Percentiles rank a stretch among this genome's conserved stretches.
Evolutionary conservation across 2,888 invertebrate species (phyloP).

Genomic region (Amiota communis): DNA sequence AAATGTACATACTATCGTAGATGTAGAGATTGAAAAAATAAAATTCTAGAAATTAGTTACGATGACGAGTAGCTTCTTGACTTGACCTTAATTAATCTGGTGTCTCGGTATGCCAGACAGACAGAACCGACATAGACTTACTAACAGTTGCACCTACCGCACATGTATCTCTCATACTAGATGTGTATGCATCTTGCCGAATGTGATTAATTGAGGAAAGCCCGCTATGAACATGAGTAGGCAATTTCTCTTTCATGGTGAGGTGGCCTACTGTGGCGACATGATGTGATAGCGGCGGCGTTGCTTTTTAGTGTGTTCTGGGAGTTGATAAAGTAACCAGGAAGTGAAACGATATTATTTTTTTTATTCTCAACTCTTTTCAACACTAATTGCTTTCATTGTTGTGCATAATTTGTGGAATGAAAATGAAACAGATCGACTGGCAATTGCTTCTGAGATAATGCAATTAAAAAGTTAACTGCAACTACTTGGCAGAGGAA

Average conservation of each 20-base stretch:
- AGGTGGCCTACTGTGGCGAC: not conserved
- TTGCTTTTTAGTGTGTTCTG: not conserved
- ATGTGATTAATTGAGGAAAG: slow-evolving; percentile 18
- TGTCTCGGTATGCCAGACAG: slow-evolving; percentile 31
- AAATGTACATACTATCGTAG: not conserved
- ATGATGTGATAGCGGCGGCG: not conserved
- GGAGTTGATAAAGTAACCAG: not conserved
- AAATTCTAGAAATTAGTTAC: slow-evolving; percentile 39
- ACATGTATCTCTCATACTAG: not conserved
- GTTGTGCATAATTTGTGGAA: slow-evolving; percentile 9
- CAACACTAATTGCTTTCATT: slow-evolving; percentile 24
- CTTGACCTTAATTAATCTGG: slow-evolving; percentile 63
- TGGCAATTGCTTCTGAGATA: slow-evolving; percentile 3
- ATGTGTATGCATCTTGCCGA: not conserved
- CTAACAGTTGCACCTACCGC: slow-evolving; percentile 40
- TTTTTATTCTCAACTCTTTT: not conserved
- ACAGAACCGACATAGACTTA: slow-evolving; percentile 40
- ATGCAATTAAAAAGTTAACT: slow-evolving; percentile 24
- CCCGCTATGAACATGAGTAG: slow-evolving; percentile 20
- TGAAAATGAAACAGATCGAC: slow-evolving; percentile 2
- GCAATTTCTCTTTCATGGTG: not conserved
- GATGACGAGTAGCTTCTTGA: slow-evolving; percentile 45
- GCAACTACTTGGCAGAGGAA: not conserved
- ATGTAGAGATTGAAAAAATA: not conserved
- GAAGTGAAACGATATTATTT: slow-evolving; percentile 21